Conservation (phyloP, 92 coral and sea anemone genomes). For the Epizoanthus illoricatus region DNA sequence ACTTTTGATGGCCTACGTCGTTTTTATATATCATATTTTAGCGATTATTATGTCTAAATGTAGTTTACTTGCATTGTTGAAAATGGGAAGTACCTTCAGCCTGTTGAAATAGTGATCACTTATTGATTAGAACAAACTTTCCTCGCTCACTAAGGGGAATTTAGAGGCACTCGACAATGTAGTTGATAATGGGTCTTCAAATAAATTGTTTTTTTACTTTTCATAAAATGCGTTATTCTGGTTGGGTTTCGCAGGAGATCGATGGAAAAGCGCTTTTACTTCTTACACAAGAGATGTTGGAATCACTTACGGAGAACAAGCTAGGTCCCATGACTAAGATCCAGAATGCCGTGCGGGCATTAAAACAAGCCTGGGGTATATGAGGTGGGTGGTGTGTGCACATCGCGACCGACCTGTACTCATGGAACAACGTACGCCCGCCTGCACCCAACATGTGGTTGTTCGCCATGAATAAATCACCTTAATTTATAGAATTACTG, state of each 20-base stretch:
- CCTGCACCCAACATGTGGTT: not conserved
- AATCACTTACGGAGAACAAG: slow-evolving; percentile 86
- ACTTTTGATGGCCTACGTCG: no score
- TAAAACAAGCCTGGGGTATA: slow-evolving; percentile 93
- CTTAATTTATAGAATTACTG: slow-evolving; percentile 19
- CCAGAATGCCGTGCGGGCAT: slow-evolving; percentile 87
- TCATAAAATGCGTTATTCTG: not conserved
- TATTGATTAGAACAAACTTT: no score
- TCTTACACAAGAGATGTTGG: slow-evolving; percentile 87
- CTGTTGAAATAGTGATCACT: no score
- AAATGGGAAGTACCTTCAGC: no score
- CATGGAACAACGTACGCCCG: not conserved
- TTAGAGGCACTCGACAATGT: no score
- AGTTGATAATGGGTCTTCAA: no score
- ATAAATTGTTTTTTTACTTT: no score
- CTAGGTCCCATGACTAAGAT: slow-evolving; percentile 96
- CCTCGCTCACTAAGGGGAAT: no score
- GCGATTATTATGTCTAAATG: no score
- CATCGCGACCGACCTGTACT: not conserved
- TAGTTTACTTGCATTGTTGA: no score
- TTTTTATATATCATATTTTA: no score
- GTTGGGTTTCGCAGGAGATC: slow-evolving; percentile 62
- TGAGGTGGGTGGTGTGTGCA: slow-evolving; percentile 40
- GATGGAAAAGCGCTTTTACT: slow-evolving; percentile 85
- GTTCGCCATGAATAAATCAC: not conserved